Base-by-base conservation (phyloP, 2,797 vertebrate species). In the Argya squamiceps region DNA sequence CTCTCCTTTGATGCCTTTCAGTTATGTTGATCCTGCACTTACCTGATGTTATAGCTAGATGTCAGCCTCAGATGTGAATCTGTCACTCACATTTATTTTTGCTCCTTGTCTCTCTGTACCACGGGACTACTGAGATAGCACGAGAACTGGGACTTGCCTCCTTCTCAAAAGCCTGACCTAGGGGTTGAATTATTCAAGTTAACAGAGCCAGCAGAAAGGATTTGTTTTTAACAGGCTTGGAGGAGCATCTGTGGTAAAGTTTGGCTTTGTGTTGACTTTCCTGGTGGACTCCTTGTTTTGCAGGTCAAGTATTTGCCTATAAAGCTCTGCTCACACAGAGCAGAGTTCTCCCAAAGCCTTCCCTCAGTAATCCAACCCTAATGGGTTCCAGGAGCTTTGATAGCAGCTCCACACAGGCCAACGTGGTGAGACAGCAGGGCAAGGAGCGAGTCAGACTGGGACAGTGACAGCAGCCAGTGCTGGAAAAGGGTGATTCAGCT, bases 21-120 rank as follows among this genome's bases (percentile, higher is more conserved):
- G n/a, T n/a, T 47, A 0, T 11, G 47, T 34, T 47, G 63, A 52
- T 91, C 36, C 75, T 96, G 95, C 88, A 91, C 86, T 96, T 96
- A 84, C 93, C 79, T 97, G 95, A 10, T 82, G n/a, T 84, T 77
- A 94, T 87, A 95, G 96, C 94, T 96, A 95, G 95, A 89, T 96
- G 95, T 96, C 96, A 96, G 94, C 77, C 95, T 96, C 94, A 93
- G 94, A 94, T 95, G 85, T 89, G 92, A 65, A 55, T 78, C 71
- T 88, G 88, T 93, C 94, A 91, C 53, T 95, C 94, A 70, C 43
- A 32, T 84, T 56, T 73, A 76, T 58, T 93, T 96, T 74, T 81
- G 20, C 44, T 75, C 36, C 69, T 62, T 6, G 3, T 27, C n/a
- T 83, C 52, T 47, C n/a, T 10, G 52, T 50, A 20, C 65, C 0